Percentiles rank a stretch among this genome's conserved stretches.
These are phyloP conservation scores for Musca domestica DNA, from an alignment of 1,140 invertebrate species.

Conservation along the genomic window DNA sequence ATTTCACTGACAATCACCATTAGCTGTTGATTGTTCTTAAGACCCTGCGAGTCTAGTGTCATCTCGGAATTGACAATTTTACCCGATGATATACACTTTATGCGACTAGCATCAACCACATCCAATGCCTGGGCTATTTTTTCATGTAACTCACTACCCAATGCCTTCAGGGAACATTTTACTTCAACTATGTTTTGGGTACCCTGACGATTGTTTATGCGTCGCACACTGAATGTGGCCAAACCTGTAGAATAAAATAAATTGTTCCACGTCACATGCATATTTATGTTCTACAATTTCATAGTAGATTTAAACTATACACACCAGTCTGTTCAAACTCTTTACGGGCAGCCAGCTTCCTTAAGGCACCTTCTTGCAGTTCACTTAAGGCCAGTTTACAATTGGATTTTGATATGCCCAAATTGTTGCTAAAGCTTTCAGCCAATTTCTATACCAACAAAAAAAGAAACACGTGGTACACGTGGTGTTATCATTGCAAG, in stretches of 20 bases:
- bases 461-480: neutral
- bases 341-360: slow-evolving; percentile 64
- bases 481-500: neutral
- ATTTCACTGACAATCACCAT: slow-evolving; percentile 59
- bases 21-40: slow-evolving; percentile 66
- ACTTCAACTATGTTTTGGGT: slow-evolving; percentile 42
- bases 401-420: slow-evolving; percentile 57
- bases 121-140: slow-evolving; percentile 57
- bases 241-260: slow-evolving; percentile 28
- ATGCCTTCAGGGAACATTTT: slow-evolving; percentile 43
- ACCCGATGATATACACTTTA: slow-evolving; percentile 69
- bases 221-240: slow-evolving; percentile 47
- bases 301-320: neutral
- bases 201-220: slow-evolving; percentile 40
- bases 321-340: slow-evolving; percentile 63
- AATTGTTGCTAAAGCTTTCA: slow-evolving; percentile 56
- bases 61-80: slow-evolving; percentile 60
- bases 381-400: slow-evolving; percentile 60
- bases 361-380: slow-evolving; percentile 67
- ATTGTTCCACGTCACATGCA: neutral
- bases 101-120: slow-evolving; percentile 39
- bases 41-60: slow-evolving; percentile 57
- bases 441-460: slow-evolving; percentile 59
- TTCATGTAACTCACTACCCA: slow-evolving; percentile 60
- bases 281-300: neutral